phyloP scores from a whole-genome alignment of 2,113 vertebrate genomes.

The Irena cyanogastra region DNA sequence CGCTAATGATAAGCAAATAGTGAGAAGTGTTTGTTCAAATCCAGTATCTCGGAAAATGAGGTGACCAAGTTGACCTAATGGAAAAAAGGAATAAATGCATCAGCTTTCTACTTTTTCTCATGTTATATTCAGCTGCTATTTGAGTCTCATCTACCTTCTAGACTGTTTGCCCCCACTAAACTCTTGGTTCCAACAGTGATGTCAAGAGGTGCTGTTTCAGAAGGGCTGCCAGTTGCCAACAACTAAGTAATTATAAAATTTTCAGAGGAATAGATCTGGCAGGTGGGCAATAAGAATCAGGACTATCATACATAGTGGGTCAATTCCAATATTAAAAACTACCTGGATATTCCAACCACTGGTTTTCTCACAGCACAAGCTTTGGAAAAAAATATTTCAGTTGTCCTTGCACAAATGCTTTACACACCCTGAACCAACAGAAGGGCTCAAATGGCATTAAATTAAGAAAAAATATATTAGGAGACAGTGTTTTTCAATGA shows the following conservation, averaged over 20 bases:
- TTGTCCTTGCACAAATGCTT: neutral
- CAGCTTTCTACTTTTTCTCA: conserved; percentile 7
- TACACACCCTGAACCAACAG: neutral
- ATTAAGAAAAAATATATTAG: neutral
- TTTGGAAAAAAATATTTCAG: neutral
- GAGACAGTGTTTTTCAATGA: neutral
- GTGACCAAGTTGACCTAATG: neutral
- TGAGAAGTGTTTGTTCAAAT: neutral
- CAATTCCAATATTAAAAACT: neutral
- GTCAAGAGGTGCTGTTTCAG: neutral
- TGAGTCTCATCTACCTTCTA: neutral
- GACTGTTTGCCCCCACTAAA: neutral
- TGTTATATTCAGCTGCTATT: neutral
- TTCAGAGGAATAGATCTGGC: neutral
- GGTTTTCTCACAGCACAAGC: neutral
- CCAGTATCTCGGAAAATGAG: neutral
- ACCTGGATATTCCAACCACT: neutral
- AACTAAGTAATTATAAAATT: neutral
- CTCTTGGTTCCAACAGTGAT: neutral
- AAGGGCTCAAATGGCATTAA: neutral
- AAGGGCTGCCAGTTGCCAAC: neutral
- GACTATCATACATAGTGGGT: neutral
- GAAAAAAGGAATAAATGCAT: neutral
- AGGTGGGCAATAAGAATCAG: neutral
- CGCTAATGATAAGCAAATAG: neutral